Percentiles rank a stretch among this genome's conserved stretches.
Evolutionary conservation across 2,797 vertebrate genomes (phyloP).

Genomic region (Nothura maculosa): DNA sequence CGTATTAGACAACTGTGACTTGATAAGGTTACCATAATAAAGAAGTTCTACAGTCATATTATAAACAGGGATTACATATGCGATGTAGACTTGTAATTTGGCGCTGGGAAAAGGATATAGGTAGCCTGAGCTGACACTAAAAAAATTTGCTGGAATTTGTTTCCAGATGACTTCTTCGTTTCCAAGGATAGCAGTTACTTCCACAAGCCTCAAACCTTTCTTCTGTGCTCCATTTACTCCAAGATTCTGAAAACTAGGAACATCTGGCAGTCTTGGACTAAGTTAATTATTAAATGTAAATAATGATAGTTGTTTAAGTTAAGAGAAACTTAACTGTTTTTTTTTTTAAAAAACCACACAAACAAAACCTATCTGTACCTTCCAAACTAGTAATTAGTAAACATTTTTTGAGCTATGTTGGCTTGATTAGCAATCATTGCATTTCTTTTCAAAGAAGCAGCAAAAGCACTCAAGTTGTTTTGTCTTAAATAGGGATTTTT

Average conservation of each 20-base stretch:
- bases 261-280: not conserved
- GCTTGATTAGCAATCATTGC: not conserved
- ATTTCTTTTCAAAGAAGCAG: not conserved
- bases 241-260: not conserved
- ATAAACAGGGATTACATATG: not conserved
- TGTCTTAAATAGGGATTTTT: not conserved
- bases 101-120: not conserved
- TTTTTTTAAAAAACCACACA: not conserved
- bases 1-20: rapidly evolving
- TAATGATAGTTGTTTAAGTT: not conserved
- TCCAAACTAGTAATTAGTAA: not conserved
- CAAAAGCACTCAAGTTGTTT: not conserved
- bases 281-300: not conserved
- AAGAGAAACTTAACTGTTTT: not conserved
- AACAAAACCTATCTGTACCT: no score
- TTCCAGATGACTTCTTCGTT: not conserved
- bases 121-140: not conserved
- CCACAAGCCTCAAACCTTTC: not conserved
- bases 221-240: not conserved
- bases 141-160: not conserved
- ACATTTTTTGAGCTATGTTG: not conserved
- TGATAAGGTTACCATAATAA: not conserved
- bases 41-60: not conserved
- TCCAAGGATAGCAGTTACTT: not conserved
- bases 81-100: not conserved